phyloP scores from a whole-genome alignment of 2,888 invertebrate genomes.

The Hemistola chrysoprasaria region DNA sequence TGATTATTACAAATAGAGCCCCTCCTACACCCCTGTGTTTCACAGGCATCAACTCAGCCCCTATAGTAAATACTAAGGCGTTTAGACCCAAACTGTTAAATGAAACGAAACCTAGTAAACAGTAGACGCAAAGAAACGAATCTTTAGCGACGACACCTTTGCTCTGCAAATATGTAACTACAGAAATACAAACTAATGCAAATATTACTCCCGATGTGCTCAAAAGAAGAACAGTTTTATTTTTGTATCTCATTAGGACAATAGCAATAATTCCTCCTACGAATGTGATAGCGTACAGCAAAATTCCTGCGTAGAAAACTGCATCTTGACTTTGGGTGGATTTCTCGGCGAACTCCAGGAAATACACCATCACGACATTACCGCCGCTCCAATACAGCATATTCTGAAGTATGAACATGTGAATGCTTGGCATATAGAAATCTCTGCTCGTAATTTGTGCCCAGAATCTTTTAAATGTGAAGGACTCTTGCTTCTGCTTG shows the following conservation, averaged over 20 bases:
- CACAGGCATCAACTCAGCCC: constrained; percentile 26
- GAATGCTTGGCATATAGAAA: constrained; percentile 27
- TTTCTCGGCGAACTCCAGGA: constrained; percentile 20
- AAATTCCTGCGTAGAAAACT: constrained; percentile 18
- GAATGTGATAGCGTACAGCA: constrained; percentile 17
- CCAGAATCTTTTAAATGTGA: constrained; percentile 9
- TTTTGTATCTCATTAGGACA: constrained; percentile 15
- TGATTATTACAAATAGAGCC: constrained; percentile 20
- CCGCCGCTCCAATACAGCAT: constrained; percentile 28
- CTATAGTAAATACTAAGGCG: constrained; percentile 18
- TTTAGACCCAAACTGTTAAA: constrained; percentile 21
- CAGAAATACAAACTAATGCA: constrained; percentile 11
- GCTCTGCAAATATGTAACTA: constrained; percentile 21
- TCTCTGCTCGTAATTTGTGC: constrained; percentile 18
- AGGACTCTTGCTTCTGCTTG: background rate
- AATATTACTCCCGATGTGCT: constrained; percentile 17
- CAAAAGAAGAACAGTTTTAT: constrained; percentile 19
- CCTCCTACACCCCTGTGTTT: constrained; percentile 28
- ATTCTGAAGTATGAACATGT: constrained; percentile 19
- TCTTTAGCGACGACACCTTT: constrained; percentile 11
- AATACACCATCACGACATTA: constrained; percentile 24
- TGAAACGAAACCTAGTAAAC: constrained; percentile 17
- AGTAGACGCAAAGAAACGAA: constrained; percentile 23
- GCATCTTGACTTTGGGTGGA: constrained; percentile 17
- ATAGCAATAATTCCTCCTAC: constrained; percentile 10